Evolutionary conservation across 2,113 vertebrate species (phyloP).

Genomic region (Gymnogyps californianus): DNA sequence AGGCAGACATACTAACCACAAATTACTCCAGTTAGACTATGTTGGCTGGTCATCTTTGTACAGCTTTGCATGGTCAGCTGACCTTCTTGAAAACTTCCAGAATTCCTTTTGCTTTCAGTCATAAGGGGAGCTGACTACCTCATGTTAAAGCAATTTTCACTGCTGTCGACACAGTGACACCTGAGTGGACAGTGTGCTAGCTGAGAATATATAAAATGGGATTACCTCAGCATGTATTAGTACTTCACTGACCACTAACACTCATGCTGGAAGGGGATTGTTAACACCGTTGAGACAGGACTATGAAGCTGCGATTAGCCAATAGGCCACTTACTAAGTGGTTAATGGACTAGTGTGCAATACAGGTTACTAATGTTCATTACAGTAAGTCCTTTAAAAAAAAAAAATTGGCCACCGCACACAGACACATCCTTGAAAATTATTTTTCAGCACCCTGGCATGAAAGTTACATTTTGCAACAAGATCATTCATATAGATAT

Average conservation of each 20-base stretch:
- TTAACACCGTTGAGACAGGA: not conserved
- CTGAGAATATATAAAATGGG: not conserved
- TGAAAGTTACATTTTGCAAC: not conserved
- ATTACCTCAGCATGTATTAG: not conserved
- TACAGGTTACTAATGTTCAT: not conserved
- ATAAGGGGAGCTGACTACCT: not conserved
- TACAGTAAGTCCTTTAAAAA: not conserved
- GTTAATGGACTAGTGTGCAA: not conserved
- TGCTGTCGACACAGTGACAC: not conserved
- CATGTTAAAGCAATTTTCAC: not conserved
- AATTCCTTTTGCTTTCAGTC: not conserved
- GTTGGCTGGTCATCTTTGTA: not conserved
- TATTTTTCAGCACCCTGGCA: not conserved
- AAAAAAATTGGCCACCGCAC: not conserved
- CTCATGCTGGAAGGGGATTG: not conserved
- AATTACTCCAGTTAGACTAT: not conserved
- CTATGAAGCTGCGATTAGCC: not conserved
- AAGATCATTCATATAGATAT: not conserved
- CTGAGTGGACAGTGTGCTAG: not conserved
- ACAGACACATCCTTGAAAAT: not conserved
- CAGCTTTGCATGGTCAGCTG: not conserved
- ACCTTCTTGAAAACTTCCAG: not conserved
- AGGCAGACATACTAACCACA: not conserved
- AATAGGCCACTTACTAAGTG: not conserved
- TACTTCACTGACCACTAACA: not conserved